Base-by-base conservation (phyloP, 2,888 invertebrate genomes). In the Trichogramma dendrolimi region DNA sequence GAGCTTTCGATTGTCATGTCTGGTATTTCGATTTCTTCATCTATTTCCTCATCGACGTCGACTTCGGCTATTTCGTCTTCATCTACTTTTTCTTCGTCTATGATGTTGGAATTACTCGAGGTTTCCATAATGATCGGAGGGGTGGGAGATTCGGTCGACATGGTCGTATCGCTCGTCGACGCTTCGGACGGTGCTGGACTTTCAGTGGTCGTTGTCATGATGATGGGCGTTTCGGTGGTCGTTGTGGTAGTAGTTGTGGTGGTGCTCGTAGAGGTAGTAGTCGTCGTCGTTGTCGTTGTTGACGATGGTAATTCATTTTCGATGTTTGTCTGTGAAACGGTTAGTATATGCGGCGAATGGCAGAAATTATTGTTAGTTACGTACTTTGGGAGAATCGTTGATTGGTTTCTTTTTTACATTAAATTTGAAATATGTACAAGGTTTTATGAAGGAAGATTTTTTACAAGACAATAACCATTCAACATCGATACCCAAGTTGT, bases 341-440 rank as follows among this genome's bases (percentile, higher is more conserved):
- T 79, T 79, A 79, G 79, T 79, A 75, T 71, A 75, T 76, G 78
- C 78, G 75, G 71, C 75, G 76, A 75, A 74, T 72, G 72, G 72
- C 73, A 73, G 72, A 71, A 70, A 71, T 67, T 70, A 67, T 71
- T 62, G 77, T 77, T 78, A 77, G 77, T 78, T 73, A 75, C 72
- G 69, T 66, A 70, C 57, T 56, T 42, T 27, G 27, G 27, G 27
- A 27, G 27, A 27, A 27, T 27, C 27, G 27, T 27, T 27, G 27
- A 27, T 3, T 27, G 27, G 27, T 27, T 27, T n/a, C n/a, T 27
- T 27, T 14, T 27, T 27, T 27, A 27, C 27, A 27, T 27, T 27
- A 27, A 27, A 27, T 27, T 27, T 27, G 27, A 27, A 27, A 27
- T 27, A 27, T 27, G 1, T 27, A 27, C 27, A 27, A 27, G 27